Conservation (phyloP, 2,888 invertebrate genomes). For the Drosophila pegasa region DNA sequence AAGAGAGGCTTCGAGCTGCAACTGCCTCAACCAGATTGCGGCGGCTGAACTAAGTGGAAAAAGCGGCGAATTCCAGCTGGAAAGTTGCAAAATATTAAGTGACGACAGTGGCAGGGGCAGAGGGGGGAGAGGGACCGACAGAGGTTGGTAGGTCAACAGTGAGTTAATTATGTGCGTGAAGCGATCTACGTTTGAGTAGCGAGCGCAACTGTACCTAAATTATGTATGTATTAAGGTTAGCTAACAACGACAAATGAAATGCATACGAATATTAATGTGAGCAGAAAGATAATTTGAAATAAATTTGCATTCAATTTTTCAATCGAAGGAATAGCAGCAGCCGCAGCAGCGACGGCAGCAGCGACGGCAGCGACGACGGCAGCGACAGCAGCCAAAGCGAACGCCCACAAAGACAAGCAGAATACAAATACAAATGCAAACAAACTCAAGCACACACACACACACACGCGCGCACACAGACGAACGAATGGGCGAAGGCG, state of each 20-base stretch:
- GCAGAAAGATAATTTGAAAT: constrained; percentile 62
- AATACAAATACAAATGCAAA: constrained; percentile 21
- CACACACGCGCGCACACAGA: neutral
- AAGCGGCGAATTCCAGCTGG: neutral
- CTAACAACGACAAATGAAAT: constrained; percentile 37
- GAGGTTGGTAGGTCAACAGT: neutral
- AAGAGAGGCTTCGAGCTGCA: neutral
- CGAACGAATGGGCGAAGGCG: constrained; percentile 7
- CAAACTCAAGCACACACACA: constrained; percentile 4
- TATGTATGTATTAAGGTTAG: constrained; percentile 56
- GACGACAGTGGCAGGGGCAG: neutral
- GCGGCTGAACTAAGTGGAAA: neutral
- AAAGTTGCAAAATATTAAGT: constrained; percentile 3
- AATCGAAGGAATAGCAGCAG: constrained; percentile 56
- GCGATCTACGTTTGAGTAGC: neutral
- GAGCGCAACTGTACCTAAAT: constrained; percentile 23
- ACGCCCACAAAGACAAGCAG: constrained; percentile 34
- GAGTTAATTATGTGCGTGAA: constrained; percentile 8
- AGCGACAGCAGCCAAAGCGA: constrained; percentile 7
- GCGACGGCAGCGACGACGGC: constrained; percentile 7
- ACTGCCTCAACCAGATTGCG: constrained; percentile 17
- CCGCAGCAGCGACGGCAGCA: constrained; percentile 14
- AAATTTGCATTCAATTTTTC: constrained; percentile 74
- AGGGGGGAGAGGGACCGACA: rapidly evolving
- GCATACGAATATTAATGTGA: constrained; percentile 66